A percentile compares a stretch with the other conserved stretches of the same genome.
Conservation (phyloP, 1,140 invertebrate species). For the Zaprionus camerounensis region DNA sequence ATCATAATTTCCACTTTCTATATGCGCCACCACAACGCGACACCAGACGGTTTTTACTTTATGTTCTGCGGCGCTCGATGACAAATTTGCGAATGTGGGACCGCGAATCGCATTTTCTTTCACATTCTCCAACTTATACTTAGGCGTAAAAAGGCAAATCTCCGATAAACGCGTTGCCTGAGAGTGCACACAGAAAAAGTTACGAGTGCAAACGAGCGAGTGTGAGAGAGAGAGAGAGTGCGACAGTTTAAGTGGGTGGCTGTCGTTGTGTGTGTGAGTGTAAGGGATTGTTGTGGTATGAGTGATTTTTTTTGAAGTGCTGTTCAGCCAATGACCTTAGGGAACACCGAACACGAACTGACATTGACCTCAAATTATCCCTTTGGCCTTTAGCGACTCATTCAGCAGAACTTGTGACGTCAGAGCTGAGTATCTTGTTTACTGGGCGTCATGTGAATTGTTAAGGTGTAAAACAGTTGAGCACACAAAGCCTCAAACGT, state of each 20-base stretch:
- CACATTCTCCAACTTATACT: conserved; percentile 53
- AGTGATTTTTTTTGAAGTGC: background rate
- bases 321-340: conserved; percentile 43
- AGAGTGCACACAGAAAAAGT: conserved; percentile 52
- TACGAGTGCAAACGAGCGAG: conserved; percentile 2
- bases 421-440: conserved; percentile 8
- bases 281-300: background rate
- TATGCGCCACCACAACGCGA: conserved; percentile 30
- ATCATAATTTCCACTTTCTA: conserved; percentile 66
- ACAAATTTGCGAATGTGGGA: conserved; percentile 67
- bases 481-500: background rate
- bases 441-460: conserved; percentile 21
- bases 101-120: conserved; percentile 51
- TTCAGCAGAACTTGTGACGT: conserved; percentile 65
- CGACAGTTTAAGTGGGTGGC: conserved; percentile 4
- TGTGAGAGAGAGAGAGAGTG: conserved; percentile 8
- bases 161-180: conserved; percentile 66
- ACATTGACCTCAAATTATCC: conserved; percentile 53
- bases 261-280: background rate
- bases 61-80: conserved; percentile 61
- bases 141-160: conserved; percentile 68
- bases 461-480: conserved; percentile 28
- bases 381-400: conserved; percentile 18
- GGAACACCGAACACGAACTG: conserved; percentile 11
- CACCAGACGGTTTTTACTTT: conserved; percentile 37